Percentiles rank a stretch among this genome's conserved stretches.
These are phyloP conservation scores for Cepaea nemoralis DNA, from an alignment of 1,140 invertebrate genomes.

Conservation along the genomic window DNA sequence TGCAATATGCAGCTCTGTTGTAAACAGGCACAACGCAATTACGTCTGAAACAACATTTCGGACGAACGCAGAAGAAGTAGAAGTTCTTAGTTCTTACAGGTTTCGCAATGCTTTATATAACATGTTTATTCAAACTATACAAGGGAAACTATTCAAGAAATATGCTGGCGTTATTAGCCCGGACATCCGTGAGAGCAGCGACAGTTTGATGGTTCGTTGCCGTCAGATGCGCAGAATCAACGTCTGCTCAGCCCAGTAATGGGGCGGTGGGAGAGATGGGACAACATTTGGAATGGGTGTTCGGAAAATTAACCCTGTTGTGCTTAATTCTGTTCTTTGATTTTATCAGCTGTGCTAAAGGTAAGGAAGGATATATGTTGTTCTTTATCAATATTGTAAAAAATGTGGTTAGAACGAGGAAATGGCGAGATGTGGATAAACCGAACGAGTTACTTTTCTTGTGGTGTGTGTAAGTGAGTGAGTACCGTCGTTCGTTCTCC, in stretches of 20 bases:
- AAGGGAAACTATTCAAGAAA: no score
- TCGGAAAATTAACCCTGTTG: not conserved
- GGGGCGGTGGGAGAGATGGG: conserved; percentile 9
- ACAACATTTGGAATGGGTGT: conserved; percentile 6
- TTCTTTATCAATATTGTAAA: not conserved
- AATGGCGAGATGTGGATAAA: not conserved
- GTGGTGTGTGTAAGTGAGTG: not conserved
- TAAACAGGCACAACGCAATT: no score
- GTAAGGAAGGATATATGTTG: not conserved
- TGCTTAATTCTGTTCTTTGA: not conserved
- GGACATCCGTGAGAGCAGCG: no score
- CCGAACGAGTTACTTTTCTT: not conserved
- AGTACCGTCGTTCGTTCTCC: not conserved
- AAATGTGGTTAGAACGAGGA: not conserved
- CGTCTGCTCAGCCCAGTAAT: not conserved
- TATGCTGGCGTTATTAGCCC: no score
- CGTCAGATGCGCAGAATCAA: not conserved
- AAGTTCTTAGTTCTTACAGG: no score
- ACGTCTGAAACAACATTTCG: no score
- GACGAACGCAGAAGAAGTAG: no score
- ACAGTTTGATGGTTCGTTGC: no score
- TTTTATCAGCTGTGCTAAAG: not conserved
- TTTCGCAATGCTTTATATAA: no score
- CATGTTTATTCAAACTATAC: no score
- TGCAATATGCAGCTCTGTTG: no score